phyloP scores from a whole-genome alignment of 2,113 vertebrate genomes.

The Mus pahari region DNA sequence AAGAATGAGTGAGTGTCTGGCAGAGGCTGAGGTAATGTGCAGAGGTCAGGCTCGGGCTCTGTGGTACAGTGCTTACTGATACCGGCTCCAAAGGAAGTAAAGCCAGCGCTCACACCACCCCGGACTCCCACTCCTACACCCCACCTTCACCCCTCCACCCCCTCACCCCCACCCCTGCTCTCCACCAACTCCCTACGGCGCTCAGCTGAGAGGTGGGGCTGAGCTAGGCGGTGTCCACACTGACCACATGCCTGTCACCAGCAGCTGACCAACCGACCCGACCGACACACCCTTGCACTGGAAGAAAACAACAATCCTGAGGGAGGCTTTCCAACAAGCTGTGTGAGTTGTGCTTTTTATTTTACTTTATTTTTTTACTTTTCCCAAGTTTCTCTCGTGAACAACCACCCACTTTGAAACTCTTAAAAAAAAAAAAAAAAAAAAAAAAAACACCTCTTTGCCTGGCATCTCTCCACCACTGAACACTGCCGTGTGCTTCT shows the following conservation, averaged over 20 bases:
- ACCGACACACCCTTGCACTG: neutral
- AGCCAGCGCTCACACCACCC: neutral
- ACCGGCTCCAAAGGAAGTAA: neutral
- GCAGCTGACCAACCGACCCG: neutral
- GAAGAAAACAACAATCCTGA: neutral
- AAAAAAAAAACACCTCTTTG: neutral
- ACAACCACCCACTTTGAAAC: neutral
- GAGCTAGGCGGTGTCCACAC: neutral
- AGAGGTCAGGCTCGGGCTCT: neutral
- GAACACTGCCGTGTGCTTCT: neutral
- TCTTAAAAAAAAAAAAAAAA: neutral
- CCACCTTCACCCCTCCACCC: too few relatives aligned
- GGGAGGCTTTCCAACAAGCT: neutral
- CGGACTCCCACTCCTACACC: too few relatives aligned
- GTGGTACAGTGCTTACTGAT: too few relatives aligned
- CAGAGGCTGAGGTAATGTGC: rapidly evolving
- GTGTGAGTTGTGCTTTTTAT: neutral
- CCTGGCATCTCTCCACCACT: neutral
- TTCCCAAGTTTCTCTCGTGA: neutral
- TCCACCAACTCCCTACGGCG: neutral
- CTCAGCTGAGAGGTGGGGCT: neutral
- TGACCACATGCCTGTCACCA: neutral
- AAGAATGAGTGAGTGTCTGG: rapidly evolving
- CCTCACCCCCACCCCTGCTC: neutral
- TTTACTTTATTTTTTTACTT: neutral